Base-by-base conservation (phyloP, 2,888 invertebrate species). In the Iselma pallidipennis region DNA sequence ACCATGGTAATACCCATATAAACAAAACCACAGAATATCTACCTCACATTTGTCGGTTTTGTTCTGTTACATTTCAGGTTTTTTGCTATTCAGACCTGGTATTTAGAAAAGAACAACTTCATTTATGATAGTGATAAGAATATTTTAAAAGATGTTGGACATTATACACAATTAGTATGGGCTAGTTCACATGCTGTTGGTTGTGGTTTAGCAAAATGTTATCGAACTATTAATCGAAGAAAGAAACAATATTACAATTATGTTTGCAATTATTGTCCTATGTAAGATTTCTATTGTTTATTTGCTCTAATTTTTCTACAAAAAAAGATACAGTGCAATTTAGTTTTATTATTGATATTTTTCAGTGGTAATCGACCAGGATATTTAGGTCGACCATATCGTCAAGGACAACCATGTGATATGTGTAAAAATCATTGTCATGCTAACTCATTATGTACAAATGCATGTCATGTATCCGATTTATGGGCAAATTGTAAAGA, bases 131-230 rank as follows among this genome's bases (percentile, higher is more conserved):
- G 85, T 26, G 82, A 83, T 0, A 75, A 81, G 52, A 88, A 87
- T 73, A 84, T 89, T 72, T 75, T 91, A 2, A 83, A 84, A 64
- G 83, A 85, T 12, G 85, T 91, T 21, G 92, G 92, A 0, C 92
- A 92, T 81, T 93, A 92, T 78, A 92, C 92, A 0, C 92, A 92
- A 81, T 87, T 92, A 88, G 91, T 90, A 23, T 93, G 92, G 92
- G 91, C 91, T 10, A 85, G 90, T 2, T 88, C 87, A 19, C 91
- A 91, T 77, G 87, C 89, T 76, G 87, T 92, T 14, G 92, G 92
- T 33, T 92, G 92, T 73, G 91, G 92, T 0, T 83, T 91, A 69
- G 85, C 89, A 21, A 85, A 87, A 74, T 93, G 93, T 76, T 79
- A 83, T n/a, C 85, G 85, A 10, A 88, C 87, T 4, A 59, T 55